These are phyloP conservation scores for Copidosoma floridanum DNA, from an alignment of 1,140 invertebrate species.

Conservation along the genomic window DNA sequence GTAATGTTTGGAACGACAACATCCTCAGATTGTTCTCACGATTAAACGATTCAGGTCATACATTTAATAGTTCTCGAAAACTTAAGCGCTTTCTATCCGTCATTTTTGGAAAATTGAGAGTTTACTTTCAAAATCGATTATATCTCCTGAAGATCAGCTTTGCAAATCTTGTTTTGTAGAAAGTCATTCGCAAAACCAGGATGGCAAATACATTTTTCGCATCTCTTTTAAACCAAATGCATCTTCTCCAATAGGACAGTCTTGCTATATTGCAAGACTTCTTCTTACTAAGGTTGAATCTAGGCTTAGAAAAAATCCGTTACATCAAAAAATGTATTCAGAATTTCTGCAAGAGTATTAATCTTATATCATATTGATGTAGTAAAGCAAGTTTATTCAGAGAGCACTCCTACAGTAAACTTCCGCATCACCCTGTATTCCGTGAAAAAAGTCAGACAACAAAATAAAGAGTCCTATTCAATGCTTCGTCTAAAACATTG, in stretches of 20 bases:
- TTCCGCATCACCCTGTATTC: background rate
- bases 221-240: background rate
- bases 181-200: background rate
- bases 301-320: too few relatives aligned
- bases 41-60: too few relatives aligned
- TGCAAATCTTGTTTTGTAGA: background rate
- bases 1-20: too few relatives aligned
- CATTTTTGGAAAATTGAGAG: constrained; percentile 16
- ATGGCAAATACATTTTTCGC: constrained; percentile 1
- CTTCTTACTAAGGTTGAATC: too few relatives aligned
- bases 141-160: background rate
- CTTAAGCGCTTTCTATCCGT: background rate
- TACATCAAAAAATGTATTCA: background rate
- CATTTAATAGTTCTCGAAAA: too few relatives aligned
- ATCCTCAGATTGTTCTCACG: too few relatives aligned
- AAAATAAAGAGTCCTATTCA: background rate
- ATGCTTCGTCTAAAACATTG: background rate
- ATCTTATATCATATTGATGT: background rate
- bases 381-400: background rate
- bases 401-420: background rate
- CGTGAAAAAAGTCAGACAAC: background rate
- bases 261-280: too few relatives aligned
- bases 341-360: too few relatives aligned
- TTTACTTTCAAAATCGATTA: background rate
- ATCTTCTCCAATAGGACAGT: background rate